Percentiles rank a stretch among this genome's conserved stretches.
These are phyloP conservation scores for Chelmon rostratus DNA, from an alignment of 2,797 vertebrate genomes.

Conservation along the genomic window DNA sequence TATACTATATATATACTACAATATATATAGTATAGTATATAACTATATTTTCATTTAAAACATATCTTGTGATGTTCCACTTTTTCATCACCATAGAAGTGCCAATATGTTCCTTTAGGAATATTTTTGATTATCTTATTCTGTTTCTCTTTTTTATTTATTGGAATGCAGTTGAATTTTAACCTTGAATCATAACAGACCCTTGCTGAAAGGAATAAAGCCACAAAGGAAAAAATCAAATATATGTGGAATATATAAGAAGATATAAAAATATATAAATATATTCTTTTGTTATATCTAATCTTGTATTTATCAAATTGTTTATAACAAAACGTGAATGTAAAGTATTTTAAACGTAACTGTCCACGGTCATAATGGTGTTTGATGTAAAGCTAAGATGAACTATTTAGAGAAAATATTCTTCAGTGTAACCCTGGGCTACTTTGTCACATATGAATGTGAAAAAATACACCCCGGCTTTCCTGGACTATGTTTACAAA, in stretches of 20 bases:
- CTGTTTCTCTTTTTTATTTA: slow-evolving; percentile 68
- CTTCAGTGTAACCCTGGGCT: slow-evolving; percentile 78
- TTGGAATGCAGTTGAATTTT: slow-evolving; percentile 68
- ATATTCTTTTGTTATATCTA: slow-evolving; percentile 90
- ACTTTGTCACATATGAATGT: slow-evolving; percentile 73
- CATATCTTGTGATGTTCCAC: slow-evolving; percentile 38
- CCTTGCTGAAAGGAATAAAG: slow-evolving; percentile 78
- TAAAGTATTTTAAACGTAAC: slow-evolving; percentile 88
- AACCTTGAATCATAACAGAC: slow-evolving; percentile 65
- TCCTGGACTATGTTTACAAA: slow-evolving; percentile 86
- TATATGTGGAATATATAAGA: slow-evolving; percentile 79
- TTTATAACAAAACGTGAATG: slow-evolving; percentile 90
- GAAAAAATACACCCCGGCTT: slow-evolving; percentile 69
- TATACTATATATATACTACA: too few relatives aligned
- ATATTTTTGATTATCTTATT: slow-evolving; percentile 43
- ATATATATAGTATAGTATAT: too few relatives aligned
- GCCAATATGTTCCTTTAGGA: slow-evolving; percentile 60
- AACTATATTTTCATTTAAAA: slow-evolving; percentile 56
- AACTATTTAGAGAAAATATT: slow-evolving; percentile 80
- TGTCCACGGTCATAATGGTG: slow-evolving; percentile 87
- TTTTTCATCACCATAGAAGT: slow-evolving; percentile 67
- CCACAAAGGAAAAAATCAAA: slow-evolving; percentile 74
- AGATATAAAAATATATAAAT: slow-evolving; percentile 80
- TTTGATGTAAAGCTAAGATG: slow-evolving; percentile 88
- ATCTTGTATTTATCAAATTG: slow-evolving; percentile 90